These are phyloP conservation scores for Microchirus variegatus DNA, from an alignment of 2,797 vertebrate species.

Conservation along the genomic window DNA sequence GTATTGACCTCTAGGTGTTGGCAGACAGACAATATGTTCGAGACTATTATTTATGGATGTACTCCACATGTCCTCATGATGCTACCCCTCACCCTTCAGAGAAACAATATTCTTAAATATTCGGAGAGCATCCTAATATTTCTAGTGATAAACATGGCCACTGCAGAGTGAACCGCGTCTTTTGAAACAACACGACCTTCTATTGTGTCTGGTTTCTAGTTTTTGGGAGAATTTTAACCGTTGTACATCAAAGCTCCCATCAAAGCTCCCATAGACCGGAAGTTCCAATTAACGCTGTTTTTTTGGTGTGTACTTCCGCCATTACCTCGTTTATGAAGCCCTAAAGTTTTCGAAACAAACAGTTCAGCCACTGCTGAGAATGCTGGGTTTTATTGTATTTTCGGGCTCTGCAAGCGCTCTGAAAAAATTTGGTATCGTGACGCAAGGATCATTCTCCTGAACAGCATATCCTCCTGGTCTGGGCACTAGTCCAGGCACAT, in stretches of 20 bases:
- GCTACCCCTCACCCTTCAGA: conserved; percentile 39
- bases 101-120: conserved; percentile 47
- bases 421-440: too few species aligned
- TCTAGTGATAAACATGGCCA: conserved; percentile 44
- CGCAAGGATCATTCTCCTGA: too few species aligned
- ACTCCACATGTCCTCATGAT: conserved; percentile 51
- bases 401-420: too few species aligned
- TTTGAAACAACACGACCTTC: conserved; percentile 47
- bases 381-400: too few species aligned
- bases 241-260: conserved; percentile 58
- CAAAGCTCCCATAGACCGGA: too few species aligned
- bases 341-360: too few species aligned
- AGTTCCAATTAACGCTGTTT: too few species aligned
- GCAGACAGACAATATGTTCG: conserved; percentile 36
- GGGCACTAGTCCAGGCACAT: too few species aligned
- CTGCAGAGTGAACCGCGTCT: conserved; percentile 28
- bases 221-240: conserved; percentile 38
- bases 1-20: conserved; percentile 46
- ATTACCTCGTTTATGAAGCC: too few species aligned
- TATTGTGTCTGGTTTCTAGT: conserved; percentile 55
- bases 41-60: conserved; percentile 60
- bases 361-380: too few species aligned
- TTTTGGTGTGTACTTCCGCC: too few species aligned
- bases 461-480: too few species aligned
- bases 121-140: conserved; percentile 49